A percentile compares a stretch with the other conserved stretches of the same genome.
These are phyloP conservation scores for Heliocidaris erythrogramma DNA, from an alignment of 35 echinoderm and acorn worm species.

Conservation along the genomic window DNA sequence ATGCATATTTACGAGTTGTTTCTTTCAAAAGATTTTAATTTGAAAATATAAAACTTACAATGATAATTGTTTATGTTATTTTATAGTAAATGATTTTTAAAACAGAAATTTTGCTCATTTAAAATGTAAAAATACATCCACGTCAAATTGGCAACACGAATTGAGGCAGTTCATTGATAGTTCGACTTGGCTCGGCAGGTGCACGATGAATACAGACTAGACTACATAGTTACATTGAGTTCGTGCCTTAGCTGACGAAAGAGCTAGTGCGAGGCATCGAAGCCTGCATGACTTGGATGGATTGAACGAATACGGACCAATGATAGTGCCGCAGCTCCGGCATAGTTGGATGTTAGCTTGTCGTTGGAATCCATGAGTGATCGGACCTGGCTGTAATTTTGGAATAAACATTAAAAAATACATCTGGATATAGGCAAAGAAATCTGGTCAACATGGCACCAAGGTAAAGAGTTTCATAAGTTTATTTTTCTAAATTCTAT, in stretches of 20 bases:
- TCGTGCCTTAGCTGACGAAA: not conserved
- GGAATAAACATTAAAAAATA: not conserved
- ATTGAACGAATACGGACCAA: not conserved
- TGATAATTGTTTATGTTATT: too few relatives aligned
- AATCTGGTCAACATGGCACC: not conserved
- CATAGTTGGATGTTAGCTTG: not conserved
- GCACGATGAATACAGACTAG: not conserved
- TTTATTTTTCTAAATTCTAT: not conserved
- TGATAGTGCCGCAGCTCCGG: not conserved
- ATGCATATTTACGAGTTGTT: not conserved
- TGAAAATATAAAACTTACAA: not conserved
- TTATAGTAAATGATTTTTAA: too few relatives aligned
- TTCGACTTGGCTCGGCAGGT: not conserved
- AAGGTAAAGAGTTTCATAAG: not conserved
- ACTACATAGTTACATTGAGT: not conserved
- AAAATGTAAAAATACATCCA: not conserved
- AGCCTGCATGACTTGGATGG: not conserved
- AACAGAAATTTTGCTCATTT: not conserved
- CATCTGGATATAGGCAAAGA: not conserved
- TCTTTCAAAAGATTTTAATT: too few relatives aligned
- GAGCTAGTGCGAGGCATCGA: not conserved
- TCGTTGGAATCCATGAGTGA: not conserved
- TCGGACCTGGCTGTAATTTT: not conserved
- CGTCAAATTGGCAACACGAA: not conserved
- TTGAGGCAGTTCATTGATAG: not conserved